phyloP scores from a whole-genome alignment of 2,113 vertebrate genomes.

The Melanerpes formicivorus region DNA sequence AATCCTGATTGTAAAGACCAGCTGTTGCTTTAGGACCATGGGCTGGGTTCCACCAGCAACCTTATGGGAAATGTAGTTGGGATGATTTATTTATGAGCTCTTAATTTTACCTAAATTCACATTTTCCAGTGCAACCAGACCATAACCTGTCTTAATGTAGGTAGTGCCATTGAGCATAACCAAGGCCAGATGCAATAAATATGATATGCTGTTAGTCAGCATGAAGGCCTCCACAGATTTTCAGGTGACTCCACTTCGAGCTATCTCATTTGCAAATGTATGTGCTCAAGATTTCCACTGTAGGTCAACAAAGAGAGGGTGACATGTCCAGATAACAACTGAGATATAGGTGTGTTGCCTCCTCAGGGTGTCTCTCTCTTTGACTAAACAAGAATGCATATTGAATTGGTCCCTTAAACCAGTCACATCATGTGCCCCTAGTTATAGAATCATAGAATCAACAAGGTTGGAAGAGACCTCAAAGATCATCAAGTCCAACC shows the following conservation, averaged over 20 bases:
- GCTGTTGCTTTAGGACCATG: background rate
- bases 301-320: background rate
- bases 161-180: background rate
- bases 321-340: rapidly evolving
- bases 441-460: too few relatives aligned
- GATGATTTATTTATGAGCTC: background rate
- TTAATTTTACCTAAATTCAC: background rate
- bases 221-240: background rate
- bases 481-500: too few relatives aligned
- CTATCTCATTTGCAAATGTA: background rate
- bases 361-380: background rate
- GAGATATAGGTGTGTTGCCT: rapidly evolving
- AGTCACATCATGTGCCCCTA: background rate
- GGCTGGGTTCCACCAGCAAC: background rate
- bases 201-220: background rate
- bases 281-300: background rate
- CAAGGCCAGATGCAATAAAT: background rate
- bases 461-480: too few relatives aligned
- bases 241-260: background rate
- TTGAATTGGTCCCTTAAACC: background rate
- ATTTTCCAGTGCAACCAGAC: background rate
- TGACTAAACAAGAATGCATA: background rate
- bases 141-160: rapidly evolving
- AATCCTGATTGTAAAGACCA: background rate
- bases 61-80: background rate